Evolutionary conservation across 2,113 vertebrate genomes (phyloP).

Genomic region (Danio rerio): GRCz12tu NC_133187.1:26392501-26393000

Average conservation of each 20-base stretch:
- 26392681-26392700: constrained; percentile 30
- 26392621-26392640: constrained; percentile 28
- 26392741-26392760: constrained; percentile 55
- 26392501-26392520: constrained; percentile 13
- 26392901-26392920: not conserved
- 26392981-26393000: constrained; percentile 23
- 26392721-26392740: constrained; percentile 62
- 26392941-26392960: constrained; percentile 8
- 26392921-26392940: constrained; percentile 21
- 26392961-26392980: constrained; percentile 2
- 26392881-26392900: constrained; percentile 34
- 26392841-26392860: constrained; percentile 1
- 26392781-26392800: constrained; percentile 47
- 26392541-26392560: constrained; percentile 1
- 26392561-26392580: not conserved
- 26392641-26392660: constrained; percentile 42
- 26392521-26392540: constrained; percentile 21
- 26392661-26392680: constrained; percentile 30
- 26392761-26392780: constrained; percentile 37
- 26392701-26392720: constrained; percentile 33
- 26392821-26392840: constrained; percentile 23
- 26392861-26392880: constrained; percentile 36
- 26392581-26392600: constrained; percentile 3
- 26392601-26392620: constrained; percentile 6
- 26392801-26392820: constrained; percentile 27